Evolutionary conservation across 2,797 vertebrate species (phyloP).

Genomic region (Pseudocheirus occidentalis): DNA sequence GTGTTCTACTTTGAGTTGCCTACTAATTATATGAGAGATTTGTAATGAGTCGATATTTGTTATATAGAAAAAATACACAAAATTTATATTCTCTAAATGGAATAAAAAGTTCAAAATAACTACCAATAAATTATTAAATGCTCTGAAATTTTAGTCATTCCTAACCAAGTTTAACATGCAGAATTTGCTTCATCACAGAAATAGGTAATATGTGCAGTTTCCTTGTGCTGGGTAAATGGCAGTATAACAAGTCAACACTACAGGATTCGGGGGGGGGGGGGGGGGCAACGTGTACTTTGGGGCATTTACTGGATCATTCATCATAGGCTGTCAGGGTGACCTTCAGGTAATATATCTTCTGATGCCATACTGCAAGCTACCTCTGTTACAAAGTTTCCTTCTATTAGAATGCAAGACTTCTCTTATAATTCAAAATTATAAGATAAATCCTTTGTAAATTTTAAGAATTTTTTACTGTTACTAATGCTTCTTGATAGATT

Average conservation of each 20-base stretch:
- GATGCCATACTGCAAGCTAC: not conserved
- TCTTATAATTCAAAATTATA: not conserved
- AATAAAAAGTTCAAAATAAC: not conserved
- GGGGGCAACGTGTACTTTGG: not conserved
- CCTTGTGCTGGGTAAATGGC: not conserved
- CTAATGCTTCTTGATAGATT: not conserved
- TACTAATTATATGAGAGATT: not conserved
- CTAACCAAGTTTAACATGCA: not conserved
- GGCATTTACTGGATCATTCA: not conserved
- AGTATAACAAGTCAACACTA: not conserved
- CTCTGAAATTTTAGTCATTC: not conserved
- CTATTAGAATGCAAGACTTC: not conserved
- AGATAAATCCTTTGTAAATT: not conserved
- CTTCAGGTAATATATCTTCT: not conserved
- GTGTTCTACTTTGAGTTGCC: not conserved
- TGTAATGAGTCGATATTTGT: not conserved
- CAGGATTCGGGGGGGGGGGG: not conserved
- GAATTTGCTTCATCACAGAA: constrained; percentile 1
- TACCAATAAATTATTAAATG: not conserved
- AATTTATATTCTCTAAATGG: not conserved
- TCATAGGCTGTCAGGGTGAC: not conserved
- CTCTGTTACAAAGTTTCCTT: not conserved
- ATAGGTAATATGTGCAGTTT: not conserved
- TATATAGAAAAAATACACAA: not conserved
- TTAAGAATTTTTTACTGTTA: not conserved